These are phyloP conservation scores for Hylomyscus alleni DNA, from an alignment of 2,797 vertebrate species.

Conservation along the genomic window DNA sequence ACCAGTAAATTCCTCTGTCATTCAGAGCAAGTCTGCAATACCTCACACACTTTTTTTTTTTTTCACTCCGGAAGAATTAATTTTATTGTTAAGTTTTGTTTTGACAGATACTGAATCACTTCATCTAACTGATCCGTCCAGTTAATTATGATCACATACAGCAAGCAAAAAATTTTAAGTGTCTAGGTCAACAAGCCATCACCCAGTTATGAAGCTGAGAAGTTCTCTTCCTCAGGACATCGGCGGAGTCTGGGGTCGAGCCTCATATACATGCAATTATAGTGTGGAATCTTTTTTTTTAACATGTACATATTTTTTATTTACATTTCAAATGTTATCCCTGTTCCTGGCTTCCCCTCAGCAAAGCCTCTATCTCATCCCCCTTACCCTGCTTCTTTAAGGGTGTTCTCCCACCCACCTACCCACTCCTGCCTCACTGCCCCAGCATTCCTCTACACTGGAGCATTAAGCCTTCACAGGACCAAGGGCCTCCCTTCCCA, in stretches of 20 bases:
- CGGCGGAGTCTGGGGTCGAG: neutral
- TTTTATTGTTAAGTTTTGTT: neutral
- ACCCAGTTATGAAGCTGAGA: neutral
- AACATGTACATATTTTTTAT: too few relatives aligned
- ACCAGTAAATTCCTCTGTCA: neutral
- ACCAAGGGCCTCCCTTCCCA: too few relatives aligned
- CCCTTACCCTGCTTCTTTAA: too few relatives aligned
- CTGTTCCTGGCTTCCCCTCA: too few relatives aligned
- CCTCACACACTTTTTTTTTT: too few relatives aligned
- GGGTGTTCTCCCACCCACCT: too few relatives aligned
- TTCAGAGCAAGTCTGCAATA: neutral
- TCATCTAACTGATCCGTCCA: neutral
- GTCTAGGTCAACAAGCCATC: neutral
- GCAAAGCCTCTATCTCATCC: too few relatives aligned
- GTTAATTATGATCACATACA: neutral
- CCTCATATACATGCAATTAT: neutral
- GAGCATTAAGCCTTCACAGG: too few relatives aligned
- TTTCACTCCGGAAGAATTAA: neutral
- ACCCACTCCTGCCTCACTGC: too few relatives aligned
- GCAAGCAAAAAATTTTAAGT: neutral
- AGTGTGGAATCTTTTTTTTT: too few relatives aligned
- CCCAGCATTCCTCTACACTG: too few relatives aligned
- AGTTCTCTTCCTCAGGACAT: neutral
- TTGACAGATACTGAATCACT: neutral
- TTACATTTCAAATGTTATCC: too few relatives aligned